phyloP scores from a whole-genome alignment of 2,113 vertebrate species.

The Andinoacara biseriatus region DNA sequence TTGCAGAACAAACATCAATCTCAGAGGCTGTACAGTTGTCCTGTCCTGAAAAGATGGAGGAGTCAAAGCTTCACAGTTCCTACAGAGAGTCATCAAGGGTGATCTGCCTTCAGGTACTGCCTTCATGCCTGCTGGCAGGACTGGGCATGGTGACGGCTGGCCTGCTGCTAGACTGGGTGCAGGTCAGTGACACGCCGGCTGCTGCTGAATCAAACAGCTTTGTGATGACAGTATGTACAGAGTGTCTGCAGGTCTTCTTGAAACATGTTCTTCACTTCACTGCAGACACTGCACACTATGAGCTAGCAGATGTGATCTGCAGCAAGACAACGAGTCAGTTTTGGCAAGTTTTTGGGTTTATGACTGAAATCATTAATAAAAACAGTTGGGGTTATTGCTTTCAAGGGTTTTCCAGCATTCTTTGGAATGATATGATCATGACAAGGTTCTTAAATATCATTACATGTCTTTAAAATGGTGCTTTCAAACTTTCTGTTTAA shows the following conservation, averaged over 20 bases:
- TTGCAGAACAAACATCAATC: neutral
- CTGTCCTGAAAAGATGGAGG: conserved; percentile 55
- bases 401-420: neutral
- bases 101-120: conserved; percentile 85
- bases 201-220: neutral
- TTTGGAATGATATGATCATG: neutral
- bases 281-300: neutral
- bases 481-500: neutral
- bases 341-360: neutral
- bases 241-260: neutral
- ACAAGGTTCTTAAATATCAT: neutral
- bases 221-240: neutral
- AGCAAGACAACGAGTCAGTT: accelerated
- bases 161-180: conserved; percentile 86
- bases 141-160: conserved; percentile 89
- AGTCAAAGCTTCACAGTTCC: conserved; percentile 62
- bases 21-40: neutral
- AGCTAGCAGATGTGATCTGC: neutral
- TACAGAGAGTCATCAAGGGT: conserved; percentile 76
- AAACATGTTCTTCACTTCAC: neutral
- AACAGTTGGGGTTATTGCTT: neutral
- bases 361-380: neutral
- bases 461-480: accelerated
- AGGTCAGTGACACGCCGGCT: conserved; percentile 80
- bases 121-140: conserved; percentile 86